These are phyloP conservation scores for Threskiornis aethiopicus DNA, from an alignment of 2,797 vertebrate species.

Conservation along the genomic window DNA sequence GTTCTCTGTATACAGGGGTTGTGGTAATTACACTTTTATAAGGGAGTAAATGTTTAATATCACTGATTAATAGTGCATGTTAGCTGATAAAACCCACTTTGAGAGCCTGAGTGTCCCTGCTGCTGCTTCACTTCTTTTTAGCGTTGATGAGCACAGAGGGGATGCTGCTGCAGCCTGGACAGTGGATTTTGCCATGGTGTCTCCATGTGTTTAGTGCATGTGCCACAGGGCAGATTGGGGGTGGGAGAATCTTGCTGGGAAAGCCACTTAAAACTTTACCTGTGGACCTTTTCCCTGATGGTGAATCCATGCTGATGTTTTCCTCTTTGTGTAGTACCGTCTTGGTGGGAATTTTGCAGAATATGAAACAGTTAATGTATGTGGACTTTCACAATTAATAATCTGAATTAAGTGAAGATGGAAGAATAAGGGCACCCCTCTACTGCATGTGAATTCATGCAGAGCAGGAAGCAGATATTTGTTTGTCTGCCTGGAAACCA, in stretches of 20 bases:
- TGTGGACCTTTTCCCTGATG: neutral
- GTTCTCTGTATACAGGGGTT: neutral
- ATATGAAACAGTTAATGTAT: neutral
- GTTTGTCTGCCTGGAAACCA: neutral
- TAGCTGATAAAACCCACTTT: neutral
- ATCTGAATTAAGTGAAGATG: neutral
- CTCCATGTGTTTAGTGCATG: neutral
- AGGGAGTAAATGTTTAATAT: constrained; percentile 25
- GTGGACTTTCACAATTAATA: neutral
- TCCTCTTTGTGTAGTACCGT: neutral
- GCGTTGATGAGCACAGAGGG: no score
- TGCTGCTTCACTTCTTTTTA: neutral
- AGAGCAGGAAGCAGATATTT: neutral
- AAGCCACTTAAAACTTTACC: neutral
- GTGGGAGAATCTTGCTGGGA: neutral
- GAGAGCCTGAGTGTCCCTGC: neutral
- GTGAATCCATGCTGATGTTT: neutral
- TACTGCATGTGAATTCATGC: neutral
- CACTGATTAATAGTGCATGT: neutral
- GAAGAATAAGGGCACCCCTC: neutral
- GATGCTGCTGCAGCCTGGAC: neutral
- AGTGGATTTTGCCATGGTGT: neutral
- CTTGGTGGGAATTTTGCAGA: neutral
- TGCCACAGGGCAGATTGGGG: neutral
- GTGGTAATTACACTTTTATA: constrained; percentile 19